A percentile compares a stretch with the other conserved stretches of the same genome.
Conservation (phyloP, 2,113 vertebrate genomes). For the Pteropus alecto region DNA sequence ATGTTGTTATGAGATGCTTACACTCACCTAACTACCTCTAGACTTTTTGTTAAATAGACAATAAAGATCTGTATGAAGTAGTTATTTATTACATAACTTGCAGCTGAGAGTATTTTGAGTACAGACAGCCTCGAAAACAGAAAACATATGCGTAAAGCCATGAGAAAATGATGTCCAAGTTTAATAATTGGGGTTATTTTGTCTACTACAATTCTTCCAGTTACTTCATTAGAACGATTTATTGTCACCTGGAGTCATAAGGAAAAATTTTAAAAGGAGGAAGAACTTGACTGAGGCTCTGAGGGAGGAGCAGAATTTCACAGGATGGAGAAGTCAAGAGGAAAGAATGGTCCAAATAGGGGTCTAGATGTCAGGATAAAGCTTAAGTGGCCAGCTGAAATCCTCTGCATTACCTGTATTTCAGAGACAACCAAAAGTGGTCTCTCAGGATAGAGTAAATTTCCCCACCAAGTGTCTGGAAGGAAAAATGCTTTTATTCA, state of each 20-base stretch:
- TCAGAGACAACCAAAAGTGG: neutral
- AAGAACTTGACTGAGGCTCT: neutral
- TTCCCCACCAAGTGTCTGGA: neutral
- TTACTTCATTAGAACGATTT: neutral
- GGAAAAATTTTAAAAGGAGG: neutral
- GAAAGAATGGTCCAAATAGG: neutral
- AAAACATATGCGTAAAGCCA: neutral
- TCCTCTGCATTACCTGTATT: neutral
- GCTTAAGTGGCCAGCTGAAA: neutral
- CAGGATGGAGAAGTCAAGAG: neutral
- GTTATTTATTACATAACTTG: neutral
- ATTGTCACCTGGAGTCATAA: neutral
- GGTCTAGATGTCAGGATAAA: neutral
- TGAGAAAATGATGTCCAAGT: neutral
- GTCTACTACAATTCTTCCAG: neutral
- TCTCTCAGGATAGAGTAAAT: neutral
- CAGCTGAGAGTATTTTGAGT: neutral
- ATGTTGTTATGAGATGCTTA: neutral
- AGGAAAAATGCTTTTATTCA: neutral
- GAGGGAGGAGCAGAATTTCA: neutral
- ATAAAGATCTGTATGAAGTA: neutral
- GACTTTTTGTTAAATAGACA: neutral
- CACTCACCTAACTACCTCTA: neutral
- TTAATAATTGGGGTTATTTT: neutral
- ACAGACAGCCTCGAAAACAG: neutral